Evolutionary conservation across 2,888 invertebrate species (phyloP).

Genomic region (Drosophila aldrichi): DNA sequence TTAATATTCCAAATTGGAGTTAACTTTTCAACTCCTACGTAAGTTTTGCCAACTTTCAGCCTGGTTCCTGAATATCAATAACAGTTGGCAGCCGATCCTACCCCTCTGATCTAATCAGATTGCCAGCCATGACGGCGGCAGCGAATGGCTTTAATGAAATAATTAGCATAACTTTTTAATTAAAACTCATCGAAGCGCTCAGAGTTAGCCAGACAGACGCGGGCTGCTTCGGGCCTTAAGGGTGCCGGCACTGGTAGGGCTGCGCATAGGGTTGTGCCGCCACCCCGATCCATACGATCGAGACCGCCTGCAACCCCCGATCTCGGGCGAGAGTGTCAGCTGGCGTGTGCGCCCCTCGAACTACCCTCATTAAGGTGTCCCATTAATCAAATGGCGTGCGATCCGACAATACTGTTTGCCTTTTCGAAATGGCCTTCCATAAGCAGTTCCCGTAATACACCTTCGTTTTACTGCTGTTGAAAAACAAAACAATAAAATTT

Average conservation of each 20-base stretch:
- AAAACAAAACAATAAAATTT: not conserved
- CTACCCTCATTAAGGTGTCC: constrained; percentile 30
- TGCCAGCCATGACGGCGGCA: constrained; percentile 29
- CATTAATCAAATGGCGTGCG: constrained; percentile 26
- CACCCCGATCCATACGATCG: constrained; percentile 19
- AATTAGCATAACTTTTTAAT: constrained; percentile 80
- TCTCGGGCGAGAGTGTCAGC: constrained; percentile 27
- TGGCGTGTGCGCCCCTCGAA: constrained; percentile 35
- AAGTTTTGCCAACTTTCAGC: not conserved
- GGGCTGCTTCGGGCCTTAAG: constrained; percentile 3
- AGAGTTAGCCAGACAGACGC: constrained; percentile 12
- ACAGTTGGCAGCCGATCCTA: constrained; percentile 2
- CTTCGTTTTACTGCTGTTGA: not conserved
- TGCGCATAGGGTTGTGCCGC: constrained; percentile 11
- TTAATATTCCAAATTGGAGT: not conserved
- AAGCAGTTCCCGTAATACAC: not conserved
- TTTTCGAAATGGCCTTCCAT: not conserved
- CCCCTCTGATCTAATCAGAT: constrained; percentile 4
- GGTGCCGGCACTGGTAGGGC: constrained; percentile 15
- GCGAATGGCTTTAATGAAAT: constrained; percentile 55
- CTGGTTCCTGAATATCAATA: not conserved
- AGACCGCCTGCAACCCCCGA: constrained; percentile 28
- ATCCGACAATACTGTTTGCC: constrained; percentile 7
- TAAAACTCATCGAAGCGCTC: constrained; percentile 58
- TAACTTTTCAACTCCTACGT: not conserved